phyloP scores from a whole-genome alignment of 2,888 invertebrate genomes.

The Alloscopus bannaensis region DNA sequence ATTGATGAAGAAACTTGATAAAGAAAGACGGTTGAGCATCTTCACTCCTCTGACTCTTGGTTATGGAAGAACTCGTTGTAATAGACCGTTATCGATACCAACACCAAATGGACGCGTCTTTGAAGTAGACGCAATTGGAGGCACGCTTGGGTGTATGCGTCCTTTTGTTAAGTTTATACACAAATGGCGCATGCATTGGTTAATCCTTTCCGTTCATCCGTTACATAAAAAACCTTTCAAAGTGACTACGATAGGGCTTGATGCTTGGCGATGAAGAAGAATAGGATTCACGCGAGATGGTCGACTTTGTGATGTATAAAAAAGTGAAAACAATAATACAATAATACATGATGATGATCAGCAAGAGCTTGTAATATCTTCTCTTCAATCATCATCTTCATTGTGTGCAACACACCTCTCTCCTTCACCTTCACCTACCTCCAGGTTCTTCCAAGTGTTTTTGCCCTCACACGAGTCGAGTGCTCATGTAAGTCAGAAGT shows the following conservation, averaged over 20 bases:
- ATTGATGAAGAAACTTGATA: conserved; percentile 54
- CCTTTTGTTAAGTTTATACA: no score
- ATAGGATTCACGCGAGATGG: no score
- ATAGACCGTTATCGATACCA: conserved; percentile 32
- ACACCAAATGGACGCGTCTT: background rate
- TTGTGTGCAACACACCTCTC: conserved; percentile 33
- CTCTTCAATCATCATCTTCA: background rate
- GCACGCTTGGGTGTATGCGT: no score
- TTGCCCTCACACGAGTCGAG: conserved; percentile 6
- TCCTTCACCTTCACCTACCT: conserved; percentile 38
- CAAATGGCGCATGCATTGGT: no score
- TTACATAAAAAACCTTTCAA: conserved; percentile 9
- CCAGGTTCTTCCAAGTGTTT: conserved; percentile 5
- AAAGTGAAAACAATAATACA: no score
- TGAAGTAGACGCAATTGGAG: no score
- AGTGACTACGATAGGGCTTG: no score
- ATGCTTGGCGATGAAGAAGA: no score
- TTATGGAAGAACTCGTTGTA: conserved; percentile 30
- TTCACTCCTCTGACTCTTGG: background rate
- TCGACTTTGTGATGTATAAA: no score
- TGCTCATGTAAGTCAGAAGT: conserved; percentile 28
- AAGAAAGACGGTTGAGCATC: conserved; percentile 32
- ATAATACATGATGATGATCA: no score
- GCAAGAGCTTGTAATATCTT: background rate
- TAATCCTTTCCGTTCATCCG: conserved; percentile 17